Base-by-base conservation (phyloP, 2,888 invertebrate genomes). In the Sarcophaga variegata region DNA sequence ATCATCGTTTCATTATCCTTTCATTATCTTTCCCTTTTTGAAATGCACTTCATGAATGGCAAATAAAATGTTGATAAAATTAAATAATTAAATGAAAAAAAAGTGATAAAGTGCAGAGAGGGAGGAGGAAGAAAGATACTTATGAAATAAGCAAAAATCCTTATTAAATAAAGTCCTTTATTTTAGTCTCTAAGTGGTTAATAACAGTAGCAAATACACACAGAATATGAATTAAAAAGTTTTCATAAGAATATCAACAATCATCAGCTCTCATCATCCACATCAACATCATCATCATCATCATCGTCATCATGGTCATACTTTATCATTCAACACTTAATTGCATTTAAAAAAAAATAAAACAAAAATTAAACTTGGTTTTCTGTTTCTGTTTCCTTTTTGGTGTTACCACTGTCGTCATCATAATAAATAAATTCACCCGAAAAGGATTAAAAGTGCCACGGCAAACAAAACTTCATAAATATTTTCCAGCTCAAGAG, bases 261-360 rank as follows among this genome's bases (percentile, higher is more conserved):
- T 75, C 17, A 75, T 74, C 54, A 59, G 49, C 63, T 45, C 62
- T 62, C 37, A 20, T 60, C 49, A 25, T 54, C 14, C 54, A 22
- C 63, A 72, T 14, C 37, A 37, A 8, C 37, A 2, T 37, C 37
- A 37, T 37, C 37, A 37, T 37, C 49, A 6, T 37, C 37, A 6
- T 6, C 37, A 37, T 37, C 37, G 0, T 37, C 37, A 37, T 37
- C 37, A 37, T 37, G 37, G 37, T 37, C 37, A 37, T 37, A 10
- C 2, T 37, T 37, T 37, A 37, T 37, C 37, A 37, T 37, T 10
- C 69, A 74, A 47, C 69, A 84, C 37, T 87, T 85, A 88, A 88
- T 88, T 85, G 88, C 81, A 87, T 81, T 88, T 79, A 83, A 88
- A 81, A 74, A n/a, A 80, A 87, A 14, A 0, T 14, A 72, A n/a